These are phyloP conservation scores for Scytalopus superciliaris DNA, from an alignment of 2,113 vertebrate genomes.

Conservation along the genomic window DNA sequence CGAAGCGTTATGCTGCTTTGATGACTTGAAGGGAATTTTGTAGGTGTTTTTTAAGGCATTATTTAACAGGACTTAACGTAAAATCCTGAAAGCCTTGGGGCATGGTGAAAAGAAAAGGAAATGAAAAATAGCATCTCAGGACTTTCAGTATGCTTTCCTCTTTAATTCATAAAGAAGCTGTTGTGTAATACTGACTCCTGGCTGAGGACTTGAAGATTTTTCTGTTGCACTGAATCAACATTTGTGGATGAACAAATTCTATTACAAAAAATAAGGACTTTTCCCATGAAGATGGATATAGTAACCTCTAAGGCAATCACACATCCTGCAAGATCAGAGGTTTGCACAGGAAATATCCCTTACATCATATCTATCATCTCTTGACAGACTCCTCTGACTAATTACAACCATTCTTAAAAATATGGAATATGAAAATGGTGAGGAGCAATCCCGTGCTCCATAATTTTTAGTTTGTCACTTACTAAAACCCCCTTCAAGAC, in stretches of 20 bases:
- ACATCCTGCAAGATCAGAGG: neutral
- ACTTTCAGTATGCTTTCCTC: neutral
- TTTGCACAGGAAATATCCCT: neutral
- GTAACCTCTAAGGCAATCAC: neutral
- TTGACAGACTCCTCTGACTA: neutral
- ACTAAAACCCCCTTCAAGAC: neutral
- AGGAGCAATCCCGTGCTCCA: neutral
- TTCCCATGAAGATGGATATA: neutral
- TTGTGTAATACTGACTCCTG: neutral
- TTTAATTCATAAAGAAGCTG: neutral
- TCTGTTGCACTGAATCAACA: neutral
- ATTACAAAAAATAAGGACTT: neutral
- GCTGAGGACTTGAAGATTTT: neutral
- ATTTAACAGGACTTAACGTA: neutral
- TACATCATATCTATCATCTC: neutral
- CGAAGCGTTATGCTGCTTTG: neutral
- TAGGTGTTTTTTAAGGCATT: neutral
- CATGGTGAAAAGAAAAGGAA: neutral
- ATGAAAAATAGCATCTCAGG: neutral
- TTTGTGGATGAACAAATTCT: neutral
- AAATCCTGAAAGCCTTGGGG: neutral
- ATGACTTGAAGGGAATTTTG: neutral
- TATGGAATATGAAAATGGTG: accelerated
- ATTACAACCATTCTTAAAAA: neutral
- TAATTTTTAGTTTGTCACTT: neutral